A percentile compares a stretch with the other conserved stretches of the same genome.
phyloP scores from a whole-genome alignment of 1,140 invertebrate species.

The Leptestheria dahalacensis region DNA sequence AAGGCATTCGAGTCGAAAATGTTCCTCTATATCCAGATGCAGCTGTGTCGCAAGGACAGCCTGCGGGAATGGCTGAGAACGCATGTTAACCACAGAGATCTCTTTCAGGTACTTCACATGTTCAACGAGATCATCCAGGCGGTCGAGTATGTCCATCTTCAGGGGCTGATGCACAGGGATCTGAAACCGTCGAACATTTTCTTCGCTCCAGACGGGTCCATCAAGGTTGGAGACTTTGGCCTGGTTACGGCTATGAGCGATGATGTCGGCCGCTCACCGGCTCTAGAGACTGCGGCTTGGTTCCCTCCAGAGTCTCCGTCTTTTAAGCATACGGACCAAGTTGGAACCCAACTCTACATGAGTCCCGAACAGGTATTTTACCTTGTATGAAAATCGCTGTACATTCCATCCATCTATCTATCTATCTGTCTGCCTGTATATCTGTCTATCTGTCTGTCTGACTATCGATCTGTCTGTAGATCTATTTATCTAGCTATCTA shows the following conservation, averaged over 20 bases:
- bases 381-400: neutral
- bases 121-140: conserved; percentile 87
- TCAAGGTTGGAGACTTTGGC: conserved; percentile 96
- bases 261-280: conserved; percentile 29
- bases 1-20: conserved; percentile 25
- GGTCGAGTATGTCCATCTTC: conserved; percentile 84
- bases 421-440: too few species aligned
- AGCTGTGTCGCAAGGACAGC: conserved; percentile 75
- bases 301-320: neutral
- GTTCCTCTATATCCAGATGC: conserved; percentile 94
- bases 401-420: too few species aligned
- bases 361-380: conserved; percentile 72
- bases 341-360: conserved; percentile 91
- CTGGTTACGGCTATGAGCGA: conserved; percentile 72
- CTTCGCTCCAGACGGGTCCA: conserved; percentile 70
- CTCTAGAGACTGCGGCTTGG: conserved; percentile 4
- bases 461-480: too few species aligned
- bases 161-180: conserved; percentile 24
- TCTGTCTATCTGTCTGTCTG: too few species aligned
- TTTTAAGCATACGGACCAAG: conserved; percentile 43
- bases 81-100: conserved; percentile 30
- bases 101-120: conserved; percentile 45
- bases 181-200: conserved; percentile 87
- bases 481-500: too few species aligned
- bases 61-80: conserved; percentile 72